Conservation (phyloP, 2,888 invertebrate species). For the Philaethria dido region DNA sequence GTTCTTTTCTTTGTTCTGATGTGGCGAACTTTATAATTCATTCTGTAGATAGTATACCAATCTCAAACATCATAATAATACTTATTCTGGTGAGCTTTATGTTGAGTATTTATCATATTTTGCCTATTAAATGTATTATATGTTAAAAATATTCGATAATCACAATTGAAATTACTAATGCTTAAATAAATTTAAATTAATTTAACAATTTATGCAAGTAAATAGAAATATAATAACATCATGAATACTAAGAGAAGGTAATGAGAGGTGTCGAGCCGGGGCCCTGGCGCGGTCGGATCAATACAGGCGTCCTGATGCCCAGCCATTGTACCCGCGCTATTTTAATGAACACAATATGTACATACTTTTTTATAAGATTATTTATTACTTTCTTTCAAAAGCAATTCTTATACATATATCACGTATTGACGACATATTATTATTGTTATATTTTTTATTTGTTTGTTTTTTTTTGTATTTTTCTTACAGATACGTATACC, state of each 20-base stretch:
- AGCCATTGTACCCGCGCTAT: slow-evolving; percentile 59
- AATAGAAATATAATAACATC: slow-evolving; percentile 14
- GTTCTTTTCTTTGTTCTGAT: too few relatives aligned
- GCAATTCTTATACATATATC: neutral
- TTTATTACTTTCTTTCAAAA: neutral
- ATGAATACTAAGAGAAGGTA: slow-evolving; percentile 42
- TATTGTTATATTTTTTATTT: too few relatives aligned
- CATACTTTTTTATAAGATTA: neutral
- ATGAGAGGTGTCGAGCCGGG: slow-evolving; percentile 59
- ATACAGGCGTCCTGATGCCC: slow-evolving; percentile 54
- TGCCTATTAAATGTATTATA: too few relatives aligned
- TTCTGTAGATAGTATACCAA: too few relatives aligned
- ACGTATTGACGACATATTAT: too few relatives aligned
- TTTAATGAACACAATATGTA: slow-evolving; percentile 49
- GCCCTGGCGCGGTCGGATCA: slow-evolving; percentile 57
- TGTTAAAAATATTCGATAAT: too few relatives aligned
- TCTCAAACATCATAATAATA: too few relatives aligned
- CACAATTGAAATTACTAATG: neutral
- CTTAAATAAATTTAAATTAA: neutral
- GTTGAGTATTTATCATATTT: too few relatives aligned
- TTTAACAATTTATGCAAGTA: neutral
- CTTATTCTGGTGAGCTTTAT: too few relatives aligned
- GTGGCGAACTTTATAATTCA: too few relatives aligned
- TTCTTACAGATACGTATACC: too few relatives aligned
- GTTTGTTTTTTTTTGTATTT: too few relatives aligned